These are phyloP conservation scores for Etheostoma nigrum DNA, from an alignment of 2,797 vertebrate species.

Conservation along the genomic window DNA sequence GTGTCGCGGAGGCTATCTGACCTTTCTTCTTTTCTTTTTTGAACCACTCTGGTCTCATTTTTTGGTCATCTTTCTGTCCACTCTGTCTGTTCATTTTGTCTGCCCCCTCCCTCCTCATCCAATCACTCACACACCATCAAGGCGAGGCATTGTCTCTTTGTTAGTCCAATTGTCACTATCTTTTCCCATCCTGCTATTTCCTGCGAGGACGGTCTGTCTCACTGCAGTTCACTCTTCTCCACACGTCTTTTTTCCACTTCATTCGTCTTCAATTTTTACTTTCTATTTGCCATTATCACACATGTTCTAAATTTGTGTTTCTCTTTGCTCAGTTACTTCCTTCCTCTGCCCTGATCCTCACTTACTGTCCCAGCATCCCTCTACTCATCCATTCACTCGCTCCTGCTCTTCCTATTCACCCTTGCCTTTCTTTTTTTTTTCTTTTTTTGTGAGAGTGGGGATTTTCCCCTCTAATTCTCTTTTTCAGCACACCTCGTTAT, in stretches of 20 bases:
- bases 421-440: neutral
- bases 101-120: constrained; percentile 56
- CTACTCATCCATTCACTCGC: constrained; percentile 28
- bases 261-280: neutral
- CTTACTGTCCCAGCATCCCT: constrained; percentile 40
- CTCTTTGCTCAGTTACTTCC: constrained; percentile 49
- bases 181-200: constrained; percentile 63
- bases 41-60: constrained; percentile 24
- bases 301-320: constrained; percentile 9
- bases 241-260: neutral
- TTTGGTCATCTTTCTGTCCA: constrained; percentile 57
- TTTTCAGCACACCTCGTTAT: constrained; percentile 63
- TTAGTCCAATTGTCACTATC: constrained; percentile 76
- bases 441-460: neutral
- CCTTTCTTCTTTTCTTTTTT: constrained; percentile 5
- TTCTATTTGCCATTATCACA: constrained; percentile 7
- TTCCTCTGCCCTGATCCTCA: constrained; percentile 22
- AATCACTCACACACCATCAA: constrained; percentile 66
- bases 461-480: constrained; percentile 32
- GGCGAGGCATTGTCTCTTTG: constrained; percentile 77
- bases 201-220: constrained; percentile 68
- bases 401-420: neutral
- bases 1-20: constrained; percentile 18
- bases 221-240: constrained; percentile 18
- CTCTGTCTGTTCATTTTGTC: constrained; percentile 59